Evolutionary conservation across 2,797 vertebrate species (phyloP).

Genomic region (Eulemur rubriventer): DNA sequence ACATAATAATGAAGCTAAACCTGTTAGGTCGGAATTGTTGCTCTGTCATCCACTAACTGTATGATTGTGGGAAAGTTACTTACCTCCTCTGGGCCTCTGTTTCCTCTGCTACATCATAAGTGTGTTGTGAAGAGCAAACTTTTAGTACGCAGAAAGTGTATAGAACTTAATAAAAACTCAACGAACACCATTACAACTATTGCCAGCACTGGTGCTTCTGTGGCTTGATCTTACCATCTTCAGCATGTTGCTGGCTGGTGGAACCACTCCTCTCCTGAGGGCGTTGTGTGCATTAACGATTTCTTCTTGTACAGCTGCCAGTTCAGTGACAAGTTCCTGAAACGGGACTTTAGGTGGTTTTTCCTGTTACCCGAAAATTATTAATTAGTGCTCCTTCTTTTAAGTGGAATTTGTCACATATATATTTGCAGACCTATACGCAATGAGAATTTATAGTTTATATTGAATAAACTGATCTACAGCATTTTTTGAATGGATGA

Average conservation of each 20-base stretch:
- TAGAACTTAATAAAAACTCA: not conserved
- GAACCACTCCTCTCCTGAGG: slow-evolving; percentile 76
- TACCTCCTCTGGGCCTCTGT: not conserved
- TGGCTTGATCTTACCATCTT: slow-evolving; percentile 80
- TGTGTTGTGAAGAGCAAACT: not conserved
- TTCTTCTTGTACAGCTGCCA: slow-evolving; percentile 52
- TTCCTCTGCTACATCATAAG: not conserved
- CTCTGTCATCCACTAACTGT: not conserved
- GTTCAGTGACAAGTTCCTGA: not conserved
- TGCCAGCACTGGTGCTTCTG: fast-evolving
- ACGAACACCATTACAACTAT: not conserved
- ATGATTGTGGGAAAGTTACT: not conserved
- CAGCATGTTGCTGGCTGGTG: slow-evolving; percentile 81
- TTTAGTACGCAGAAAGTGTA: not conserved
- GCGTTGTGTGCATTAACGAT: slow-evolving; percentile 79
- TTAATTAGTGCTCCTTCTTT: not conserved
- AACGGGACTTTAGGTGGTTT: not conserved
- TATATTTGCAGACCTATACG: not conserved
- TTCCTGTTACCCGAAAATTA: slow-evolving; percentile 37
- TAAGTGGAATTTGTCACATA: not conserved
- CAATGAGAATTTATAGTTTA: not conserved
- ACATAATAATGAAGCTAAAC: not conserved
- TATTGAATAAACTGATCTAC: not conserved
- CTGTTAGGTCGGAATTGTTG: not conserved
- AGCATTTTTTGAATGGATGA: not conserved